A percentile compares a stretch with the other conserved stretches of the same genome.
Conservation (phyloP, 2,888 invertebrate species). For the Plebejus melissa region DNA sequence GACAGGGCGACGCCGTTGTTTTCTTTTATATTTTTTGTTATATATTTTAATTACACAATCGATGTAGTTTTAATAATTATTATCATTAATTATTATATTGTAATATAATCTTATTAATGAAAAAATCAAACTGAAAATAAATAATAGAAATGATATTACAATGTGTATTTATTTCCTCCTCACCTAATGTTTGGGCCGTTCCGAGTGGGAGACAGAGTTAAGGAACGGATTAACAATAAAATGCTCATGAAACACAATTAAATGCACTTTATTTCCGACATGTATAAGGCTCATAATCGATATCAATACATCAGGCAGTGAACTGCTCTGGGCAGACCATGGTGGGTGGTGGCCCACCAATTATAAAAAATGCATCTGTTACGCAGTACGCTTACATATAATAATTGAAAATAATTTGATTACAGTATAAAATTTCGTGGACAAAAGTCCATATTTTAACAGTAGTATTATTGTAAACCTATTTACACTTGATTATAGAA, state of each 20-base stretch:
- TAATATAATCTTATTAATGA: constrained; percentile 80
- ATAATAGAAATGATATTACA: constrained; percentile 69
- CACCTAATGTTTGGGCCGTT: background rate
- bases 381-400: constrained; percentile 6
- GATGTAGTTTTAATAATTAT: constrained; percentile 78
- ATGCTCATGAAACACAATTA: constrained; percentile 22
- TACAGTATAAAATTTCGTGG: constrained; percentile 14
- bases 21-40: constrained; percentile 69
- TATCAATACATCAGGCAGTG: constrained; percentile 14
- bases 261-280: constrained; percentile 26
- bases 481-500: constrained; percentile 4
- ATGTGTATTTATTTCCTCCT: constrained; percentile 41
- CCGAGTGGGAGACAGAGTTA: background rate
- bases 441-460: constrained; percentile 12
- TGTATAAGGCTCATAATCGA: constrained; percentile 26
- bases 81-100: constrained; percentile 78
- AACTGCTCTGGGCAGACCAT: background rate
- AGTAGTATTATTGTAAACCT: background rate
- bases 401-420: constrained; percentile 16
- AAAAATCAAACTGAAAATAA: constrained; percentile 78
- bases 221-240: background rate
- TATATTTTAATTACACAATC: constrained; percentile 78
- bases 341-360: background rate
- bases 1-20: constrained; percentile 64
- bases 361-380: constrained; percentile 20